Evolutionary conservation across 2,888 invertebrate species (phyloP).

Genomic region (Cenopis cana): DNA sequence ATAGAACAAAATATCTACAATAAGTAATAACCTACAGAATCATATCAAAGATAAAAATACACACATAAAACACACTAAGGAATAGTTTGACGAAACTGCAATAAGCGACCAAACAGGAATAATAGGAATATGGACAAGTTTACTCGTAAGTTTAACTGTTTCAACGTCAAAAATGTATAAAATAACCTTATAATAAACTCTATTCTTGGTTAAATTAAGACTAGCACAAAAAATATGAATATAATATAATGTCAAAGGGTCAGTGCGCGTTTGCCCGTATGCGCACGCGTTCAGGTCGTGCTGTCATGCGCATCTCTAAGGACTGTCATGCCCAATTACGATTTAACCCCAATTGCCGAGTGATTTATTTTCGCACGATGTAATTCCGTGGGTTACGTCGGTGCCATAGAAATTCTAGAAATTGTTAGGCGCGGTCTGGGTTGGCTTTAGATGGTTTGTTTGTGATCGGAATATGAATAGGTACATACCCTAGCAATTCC

Average conservation of each 20-base stretch:
- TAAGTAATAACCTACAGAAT: too few species aligned
- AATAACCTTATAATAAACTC: too few species aligned
- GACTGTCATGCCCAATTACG: constrained; percentile 73
- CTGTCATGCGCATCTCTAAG: constrained; percentile 47
- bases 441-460: constrained; percentile 3
- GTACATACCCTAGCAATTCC: too few species aligned
- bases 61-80: too few species aligned
- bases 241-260: constrained; percentile 5
- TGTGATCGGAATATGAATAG: not conserved
- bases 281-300: constrained; percentile 54
- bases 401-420: not conserved
- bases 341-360: constrained; percentile 76
- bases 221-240: not conserved
- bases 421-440: not conserved
- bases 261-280: constrained; percentile 56
- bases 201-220: not conserved
- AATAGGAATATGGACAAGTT: too few species aligned
- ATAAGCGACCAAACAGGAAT: too few species aligned
- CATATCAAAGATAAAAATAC: too few species aligned
- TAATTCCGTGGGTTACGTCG: constrained; percentile 45
- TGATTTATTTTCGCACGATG: constrained; percentile 65
- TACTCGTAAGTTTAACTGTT: too few species aligned
- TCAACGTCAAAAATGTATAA: too few species aligned
- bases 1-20: too few species aligned
- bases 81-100: too few species aligned